Conservation (phyloP, 2,888 invertebrate genomes). For the Nymphalis polychloros region DNA sequence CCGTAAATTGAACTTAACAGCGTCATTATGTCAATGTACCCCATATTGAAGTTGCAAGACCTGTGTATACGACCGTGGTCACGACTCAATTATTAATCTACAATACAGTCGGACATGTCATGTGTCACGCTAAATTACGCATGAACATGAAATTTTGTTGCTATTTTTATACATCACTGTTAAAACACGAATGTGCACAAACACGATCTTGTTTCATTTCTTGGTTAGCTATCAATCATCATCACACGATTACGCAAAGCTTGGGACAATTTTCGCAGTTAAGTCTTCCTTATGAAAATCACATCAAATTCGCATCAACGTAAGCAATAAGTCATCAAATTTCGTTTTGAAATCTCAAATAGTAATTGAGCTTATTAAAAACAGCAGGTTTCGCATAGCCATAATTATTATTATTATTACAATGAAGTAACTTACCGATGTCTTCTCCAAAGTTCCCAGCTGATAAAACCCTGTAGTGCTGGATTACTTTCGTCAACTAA, state of each 20-base stretch:
- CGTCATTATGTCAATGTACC: too few species aligned
- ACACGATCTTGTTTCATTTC: constrained; percentile 15
- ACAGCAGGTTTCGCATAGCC: constrained; percentile 4
- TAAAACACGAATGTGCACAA: not conserved
- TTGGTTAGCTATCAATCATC: constrained; percentile 37
- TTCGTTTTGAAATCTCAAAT: not conserved
- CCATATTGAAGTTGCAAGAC: too few species aligned
- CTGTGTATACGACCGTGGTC: not conserved
- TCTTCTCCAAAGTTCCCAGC: constrained; percentile 96
- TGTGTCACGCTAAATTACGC: not conserved
- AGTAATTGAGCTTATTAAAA: not conserved
- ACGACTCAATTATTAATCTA: not conserved
- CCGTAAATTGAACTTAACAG: too few species aligned
- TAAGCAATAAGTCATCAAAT: not conserved
- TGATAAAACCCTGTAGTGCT: constrained; percentile 95
- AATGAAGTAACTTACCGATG: constrained; percentile 82
- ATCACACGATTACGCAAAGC: constrained; percentile 38
- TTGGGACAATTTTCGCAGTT: constrained; percentile 35
- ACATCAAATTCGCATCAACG: constrained; percentile 52
- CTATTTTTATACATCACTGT: not conserved
- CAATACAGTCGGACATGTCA: not conserved
- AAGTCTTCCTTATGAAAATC: constrained; percentile 35
- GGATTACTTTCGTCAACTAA: constrained; percentile 96
- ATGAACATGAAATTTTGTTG: not conserved
- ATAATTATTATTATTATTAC: not conserved